Evolutionary conservation across 2,113 vertebrate genomes (phyloP).

Genomic region (Grallaria varia): DNA sequence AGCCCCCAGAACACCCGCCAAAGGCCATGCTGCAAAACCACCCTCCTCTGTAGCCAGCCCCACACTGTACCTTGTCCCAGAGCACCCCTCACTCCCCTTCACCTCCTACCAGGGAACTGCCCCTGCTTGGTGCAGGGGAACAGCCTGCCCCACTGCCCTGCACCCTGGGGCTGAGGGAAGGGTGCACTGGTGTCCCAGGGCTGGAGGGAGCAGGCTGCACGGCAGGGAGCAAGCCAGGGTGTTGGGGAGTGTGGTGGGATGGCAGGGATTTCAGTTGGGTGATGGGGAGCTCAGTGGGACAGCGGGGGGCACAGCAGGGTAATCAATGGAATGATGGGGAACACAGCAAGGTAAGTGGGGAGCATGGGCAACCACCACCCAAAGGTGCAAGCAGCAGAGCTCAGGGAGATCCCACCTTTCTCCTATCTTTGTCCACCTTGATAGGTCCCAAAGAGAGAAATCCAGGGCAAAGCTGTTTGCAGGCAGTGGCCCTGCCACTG

Average conservation of each 20-base stretch:
- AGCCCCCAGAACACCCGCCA: neutral
- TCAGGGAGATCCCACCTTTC: neutral
- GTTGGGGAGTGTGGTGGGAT: neutral
- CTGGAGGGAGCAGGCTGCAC: neutral
- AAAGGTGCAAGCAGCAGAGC: neutral
- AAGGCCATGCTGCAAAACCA: neutral
- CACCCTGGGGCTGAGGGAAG: neutral
- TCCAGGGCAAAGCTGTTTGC: neutral
- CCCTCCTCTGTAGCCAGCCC: neutral
- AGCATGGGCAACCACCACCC: neutral
- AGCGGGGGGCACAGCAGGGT: rapidly evolving
- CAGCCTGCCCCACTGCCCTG: neutral
- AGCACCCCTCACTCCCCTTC: neutral
- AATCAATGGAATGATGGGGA: neutral
- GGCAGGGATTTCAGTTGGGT: too few relatives aligned
- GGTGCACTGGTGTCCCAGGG: too few relatives aligned
- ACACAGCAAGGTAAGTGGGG: too few relatives aligned
- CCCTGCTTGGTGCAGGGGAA: too few relatives aligned
- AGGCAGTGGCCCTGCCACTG: rapidly evolving
- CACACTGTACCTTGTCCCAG: neutral
- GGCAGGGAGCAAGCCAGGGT: neutral
- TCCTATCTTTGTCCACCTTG: neutral
- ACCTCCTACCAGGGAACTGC: neutral
- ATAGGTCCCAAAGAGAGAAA: neutral
- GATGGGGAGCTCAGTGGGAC: neutral